phyloP scores from a whole-genome alignment of 2,113 vertebrate species.

The Trogon surrucura region DNA sequence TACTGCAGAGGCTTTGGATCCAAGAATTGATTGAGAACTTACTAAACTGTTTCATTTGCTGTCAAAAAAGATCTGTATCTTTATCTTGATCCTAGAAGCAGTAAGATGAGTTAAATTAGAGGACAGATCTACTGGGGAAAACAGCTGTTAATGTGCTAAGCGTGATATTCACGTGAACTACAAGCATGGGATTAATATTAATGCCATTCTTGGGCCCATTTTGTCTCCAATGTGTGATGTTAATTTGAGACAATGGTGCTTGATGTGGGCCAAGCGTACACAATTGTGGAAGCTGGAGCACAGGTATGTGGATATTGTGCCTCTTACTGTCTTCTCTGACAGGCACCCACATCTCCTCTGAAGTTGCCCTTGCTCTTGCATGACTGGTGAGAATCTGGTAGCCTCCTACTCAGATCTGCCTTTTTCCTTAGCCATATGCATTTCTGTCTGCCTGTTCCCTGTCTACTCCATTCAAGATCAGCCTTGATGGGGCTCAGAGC shows the following conservation, averaged over 20 bases:
- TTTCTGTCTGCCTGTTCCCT: neutral
- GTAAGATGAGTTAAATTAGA: neutral
- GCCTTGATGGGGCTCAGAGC: no score
- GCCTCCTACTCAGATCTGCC: neutral
- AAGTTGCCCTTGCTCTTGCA: neutral
- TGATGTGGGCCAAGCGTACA: neutral
- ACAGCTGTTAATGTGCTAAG: neutral
- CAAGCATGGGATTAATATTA: neutral
- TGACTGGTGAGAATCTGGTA: neutral
- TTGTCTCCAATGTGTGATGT: neutral
- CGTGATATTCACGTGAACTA: neutral
- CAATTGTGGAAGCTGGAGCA: neutral
- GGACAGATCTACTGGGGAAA: neutral
- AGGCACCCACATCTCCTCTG: rapidly evolving
- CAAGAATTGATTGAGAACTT: neutral
- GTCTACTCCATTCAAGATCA: no score
- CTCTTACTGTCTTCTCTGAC: neutral
- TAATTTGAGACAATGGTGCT: neutral
- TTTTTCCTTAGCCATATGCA: neutral
- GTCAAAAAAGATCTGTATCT: neutral
- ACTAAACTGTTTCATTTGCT: neutral
- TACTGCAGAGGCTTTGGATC: neutral
- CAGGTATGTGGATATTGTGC: neutral
- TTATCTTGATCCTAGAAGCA: neutral
- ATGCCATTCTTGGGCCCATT: neutral